A percentile compares a stretch with the other conserved stretches of the same genome.
Evolutionary conservation across 1,140 invertebrate genomes (phyloP).

Genomic region (Anthonomus grandis): DNA sequence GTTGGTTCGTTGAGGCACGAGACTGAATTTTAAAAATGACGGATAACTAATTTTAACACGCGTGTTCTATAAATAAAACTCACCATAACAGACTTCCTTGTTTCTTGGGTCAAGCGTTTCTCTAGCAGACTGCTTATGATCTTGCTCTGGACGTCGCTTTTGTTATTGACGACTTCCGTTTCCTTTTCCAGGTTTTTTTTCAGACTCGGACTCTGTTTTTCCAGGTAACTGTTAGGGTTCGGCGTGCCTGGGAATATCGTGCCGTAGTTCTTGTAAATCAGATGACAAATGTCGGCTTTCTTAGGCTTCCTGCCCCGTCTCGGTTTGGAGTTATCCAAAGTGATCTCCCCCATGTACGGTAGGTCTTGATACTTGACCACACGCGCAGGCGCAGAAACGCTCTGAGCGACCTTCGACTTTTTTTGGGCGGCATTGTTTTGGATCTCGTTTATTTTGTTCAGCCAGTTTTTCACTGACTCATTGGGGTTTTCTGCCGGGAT

Average conservation of each 20-base stretch:
- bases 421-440: slow-evolving; percentile 38
- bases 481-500: slow-evolving; percentile 46
- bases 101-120: slow-evolving; percentile 65
- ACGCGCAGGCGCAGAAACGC: slow-evolving; percentile 48
- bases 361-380: slow-evolving; percentile 74
- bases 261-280: slow-evolving; percentile 89
- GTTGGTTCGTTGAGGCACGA: no score
- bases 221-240: slow-evolving; percentile 51
- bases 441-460: slow-evolving; percentile 64
- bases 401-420: slow-evolving; percentile 11
- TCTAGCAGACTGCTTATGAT: slow-evolving; percentile 67
- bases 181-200: slow-evolving; percentile 38
- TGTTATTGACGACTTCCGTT: slow-evolving; percentile 38
- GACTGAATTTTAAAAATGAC: no score
- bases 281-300: slow-evolving; percentile 83
- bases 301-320: slow-evolving; percentile 81
- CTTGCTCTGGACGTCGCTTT: slow-evolving; percentile 65
- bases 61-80: slow-evolving; percentile 6
- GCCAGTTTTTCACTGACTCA: slow-evolving; percentile 68
- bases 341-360: slow-evolving; percentile 89
- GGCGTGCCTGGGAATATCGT: slow-evolving; percentile 74
- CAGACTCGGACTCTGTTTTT: slow-evolving; percentile 34
- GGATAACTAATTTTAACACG: no score
- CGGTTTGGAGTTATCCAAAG: slow-evolving; percentile 79
- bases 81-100: slow-evolving; percentile 41